Percentiles rank a stretch among this genome's conserved stretches.
These are phyloP conservation scores for Drosophila austrosaltans DNA, from an alignment of 2,888 invertebrate species.

Conservation along the genomic window DNA sequence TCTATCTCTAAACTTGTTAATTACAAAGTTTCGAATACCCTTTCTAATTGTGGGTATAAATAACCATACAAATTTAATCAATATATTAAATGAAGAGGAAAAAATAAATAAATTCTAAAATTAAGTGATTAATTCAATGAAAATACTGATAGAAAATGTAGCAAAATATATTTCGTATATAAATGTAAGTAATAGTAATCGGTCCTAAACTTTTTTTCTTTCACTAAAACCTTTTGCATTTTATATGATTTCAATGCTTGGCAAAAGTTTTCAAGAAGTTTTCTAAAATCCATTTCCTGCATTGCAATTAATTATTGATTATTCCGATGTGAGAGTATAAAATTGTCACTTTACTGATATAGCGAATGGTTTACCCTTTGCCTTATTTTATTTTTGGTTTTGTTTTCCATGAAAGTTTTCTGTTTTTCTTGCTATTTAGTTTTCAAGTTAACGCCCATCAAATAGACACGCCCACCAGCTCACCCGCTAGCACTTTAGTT, in stretches of 20 bases:
- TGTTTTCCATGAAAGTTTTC: conserved; percentile 30
- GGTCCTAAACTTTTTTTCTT: too few relatives aligned
- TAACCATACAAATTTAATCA: background rate
- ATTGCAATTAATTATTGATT: background rate
- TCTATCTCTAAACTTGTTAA: conserved; percentile 32
- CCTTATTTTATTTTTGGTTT: conserved; percentile 13
- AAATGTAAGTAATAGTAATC: too few relatives aligned
- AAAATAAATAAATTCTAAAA: too few relatives aligned
- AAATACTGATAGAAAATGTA: too few relatives aligned
- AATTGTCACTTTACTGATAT: background rate
- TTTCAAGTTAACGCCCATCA: conserved; percentile 38
- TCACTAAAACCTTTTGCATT: background rate
- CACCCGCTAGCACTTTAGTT: conserved; percentile 27
- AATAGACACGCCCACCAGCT: conserved; percentile 21
- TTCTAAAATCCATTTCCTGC: background rate
- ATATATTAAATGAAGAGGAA: background rate
- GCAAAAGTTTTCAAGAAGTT: background rate
- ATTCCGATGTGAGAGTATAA: background rate
- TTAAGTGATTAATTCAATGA: too few relatives aligned
- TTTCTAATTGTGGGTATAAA: background rate
- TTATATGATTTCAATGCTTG: background rate
- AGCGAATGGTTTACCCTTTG: background rate
- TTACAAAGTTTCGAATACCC: conserved; percentile 29
- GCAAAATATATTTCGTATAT: too few relatives aligned
- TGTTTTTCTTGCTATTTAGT: conserved; percentile 35